Evolutionary conservation across 2,888 invertebrate species (phyloP).

Genomic region (Furcula furcula): DNA sequence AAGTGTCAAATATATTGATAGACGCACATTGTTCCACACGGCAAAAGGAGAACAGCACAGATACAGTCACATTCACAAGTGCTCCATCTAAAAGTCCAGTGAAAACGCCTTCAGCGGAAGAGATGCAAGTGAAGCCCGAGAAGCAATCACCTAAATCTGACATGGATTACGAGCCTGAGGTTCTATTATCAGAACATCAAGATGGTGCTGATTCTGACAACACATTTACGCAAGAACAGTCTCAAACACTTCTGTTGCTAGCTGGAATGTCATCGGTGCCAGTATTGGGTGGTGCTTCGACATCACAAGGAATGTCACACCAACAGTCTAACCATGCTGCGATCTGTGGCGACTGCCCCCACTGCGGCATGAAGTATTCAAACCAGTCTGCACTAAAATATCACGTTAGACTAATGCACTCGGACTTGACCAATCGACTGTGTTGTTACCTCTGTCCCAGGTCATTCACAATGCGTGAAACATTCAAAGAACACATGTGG

Average conservation of each 20-base stretch:
- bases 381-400: conserved; percentile 87
- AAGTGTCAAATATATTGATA: conserved; percentile 46
- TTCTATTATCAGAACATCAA: conserved; percentile 71
- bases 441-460: conserved; percentile 87
- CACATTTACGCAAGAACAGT: conserved; percentile 59
- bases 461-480: conserved; percentile 85
- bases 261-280: conserved; percentile 68
- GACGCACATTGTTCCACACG: conserved; percentile 51
- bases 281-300: conserved; percentile 57
- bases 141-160: conserved; percentile 73
- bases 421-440: conserved; percentile 84
- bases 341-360: conserved; percentile 84
- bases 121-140: conserved; percentile 64
- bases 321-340: conserved; percentile 76
- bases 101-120: conserved; percentile 51
- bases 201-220: conserved; percentile 62
- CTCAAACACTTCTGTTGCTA: conserved; percentile 60
- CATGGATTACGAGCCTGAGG: conserved; percentile 73
- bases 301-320: conserved; percentile 63
- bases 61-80: conserved; percentile 47
- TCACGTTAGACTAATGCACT: conserved; percentile 86
- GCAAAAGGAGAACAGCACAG: conserved; percentile 56
- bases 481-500: conserved; percentile 87
- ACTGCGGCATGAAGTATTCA: conserved; percentile 86
- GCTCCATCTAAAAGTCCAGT: conserved; percentile 58